A percentile compares a stretch with the other conserved stretches of the same genome.
Evolutionary conservation across 2,888 invertebrate species (phyloP).

Genomic region (Phorcus lineatus): DNA sequence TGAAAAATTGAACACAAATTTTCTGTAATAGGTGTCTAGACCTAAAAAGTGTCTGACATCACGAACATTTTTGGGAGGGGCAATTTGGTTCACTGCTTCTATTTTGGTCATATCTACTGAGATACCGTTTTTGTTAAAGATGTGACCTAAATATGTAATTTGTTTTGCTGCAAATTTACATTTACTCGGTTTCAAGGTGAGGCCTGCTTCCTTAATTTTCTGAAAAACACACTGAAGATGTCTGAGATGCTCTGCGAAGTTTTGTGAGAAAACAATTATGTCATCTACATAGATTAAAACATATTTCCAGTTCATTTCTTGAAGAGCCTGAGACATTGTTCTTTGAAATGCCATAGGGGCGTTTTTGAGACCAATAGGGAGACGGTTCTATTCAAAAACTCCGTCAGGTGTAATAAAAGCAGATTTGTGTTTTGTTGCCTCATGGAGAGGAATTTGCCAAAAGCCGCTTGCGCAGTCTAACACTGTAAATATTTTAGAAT

Average conservation of each 20-base stretch:
- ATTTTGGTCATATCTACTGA: not conserved
- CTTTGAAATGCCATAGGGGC: conserved; percentile 18
- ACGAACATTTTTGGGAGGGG: not conserved
- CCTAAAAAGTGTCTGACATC: conserved; percentile 30
- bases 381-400: conserved; percentile 7
- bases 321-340: conserved; percentile 3
- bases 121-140: conserved; percentile 5
- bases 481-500: conserved; percentile 30
- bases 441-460: conserved; percentile 34
- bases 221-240: conserved; percentile 25
- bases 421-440: conserved; percentile 28
- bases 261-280: conserved; percentile 11
- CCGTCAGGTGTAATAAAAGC: conserved; percentile 32
- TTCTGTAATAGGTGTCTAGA: conserved; percentile 68
- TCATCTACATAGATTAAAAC: conserved; percentile 30
- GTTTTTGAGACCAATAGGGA: conserved; percentile 29
- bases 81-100: not conserved
- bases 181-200: conserved; percentile 30
- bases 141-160: conserved; percentile 23
- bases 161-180: conserved; percentile 32
- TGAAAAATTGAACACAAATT: conserved; percentile 67
- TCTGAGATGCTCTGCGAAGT: conserved; percentile 27
- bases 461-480: conserved; percentile 33
- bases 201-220: conserved; percentile 3
- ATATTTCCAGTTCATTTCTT: conserved; percentile 27